Base-by-base conservation (phyloP, 2,797 vertebrate species). In the Salarias fasciatus region DNA sequence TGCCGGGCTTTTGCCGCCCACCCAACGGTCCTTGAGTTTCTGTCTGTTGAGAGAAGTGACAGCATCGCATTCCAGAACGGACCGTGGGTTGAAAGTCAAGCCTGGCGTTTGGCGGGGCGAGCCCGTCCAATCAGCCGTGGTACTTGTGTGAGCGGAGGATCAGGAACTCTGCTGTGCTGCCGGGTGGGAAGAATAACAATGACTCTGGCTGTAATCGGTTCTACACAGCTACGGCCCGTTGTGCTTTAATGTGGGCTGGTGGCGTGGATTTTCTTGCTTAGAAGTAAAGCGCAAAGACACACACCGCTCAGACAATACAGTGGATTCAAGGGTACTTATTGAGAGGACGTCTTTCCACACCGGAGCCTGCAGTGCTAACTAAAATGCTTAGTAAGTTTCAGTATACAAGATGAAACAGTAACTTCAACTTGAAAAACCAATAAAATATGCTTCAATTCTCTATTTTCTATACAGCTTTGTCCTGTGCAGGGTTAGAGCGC, bases 161-260 rank as follows among this genome's bases (percentile, higher is more conserved):
- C 63, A 38, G 64, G 60, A 73, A 56, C 45, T 75, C 75, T 31
- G 30, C 63, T 80, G 52, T 55, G 56, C 69, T 56, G 65, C 46
- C 0, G 54, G 68, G 36, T 88, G 77, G 80, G 57, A 57, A 72
- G 87, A 90, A 88, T 84, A 85, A 84, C 74, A 86, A 87, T 77
- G 84, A 84, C 64, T 79, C 31, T 45, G 63, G 62, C 61, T 68
- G 54, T 81, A 84, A 89, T 86, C 75, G 56, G 49, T 76, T 76
- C 52, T 38, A 47, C 74, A 61, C 79, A 71, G 69, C 53, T 24
- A 55, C 8, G 48, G 63, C 38, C 64, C 0, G 12, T 63, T 72
- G 53, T 67, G 79, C 55, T 56, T 66, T 59, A 66, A 65, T 41
- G 37, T 59, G 61, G 35, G 58, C 35, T 11, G 9, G 4, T 12